Evolutionary conservation across 2,797 vertebrate species (phyloP), one percentile per base, ranked within the genome.

Genomic region (Menidia menidia): DNA sequence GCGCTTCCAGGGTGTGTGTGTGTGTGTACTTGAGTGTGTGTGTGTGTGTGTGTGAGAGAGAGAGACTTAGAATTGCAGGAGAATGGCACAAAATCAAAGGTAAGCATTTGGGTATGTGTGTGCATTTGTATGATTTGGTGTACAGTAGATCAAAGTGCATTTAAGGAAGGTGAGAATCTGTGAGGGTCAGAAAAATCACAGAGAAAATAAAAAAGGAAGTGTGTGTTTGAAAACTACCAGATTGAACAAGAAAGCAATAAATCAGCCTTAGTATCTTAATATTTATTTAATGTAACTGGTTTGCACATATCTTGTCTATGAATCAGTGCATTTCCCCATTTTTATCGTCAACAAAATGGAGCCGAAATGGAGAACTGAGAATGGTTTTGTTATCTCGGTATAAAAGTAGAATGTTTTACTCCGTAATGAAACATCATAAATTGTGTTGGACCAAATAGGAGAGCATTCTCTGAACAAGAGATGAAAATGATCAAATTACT

Each of bases 161-260:
- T 81, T 77, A 71, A 60, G 18, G 54, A 88, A 88, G 78, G 71
- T 88, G 77, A 82, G 77, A 72, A 72, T 75, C 64, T 84, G 79
- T 87, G 73, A 81, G 54, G 82, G 75, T 88, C 85, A 86, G 66
- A 70, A 51, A 73, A 86, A 80, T 88, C 75, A 86, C 82, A 89
- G 81, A 30, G 32, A 60, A 64, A 63, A 71, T 72, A 72, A 69
- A 64, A 79, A 74, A 85, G 83, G 86, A 89, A 85, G 81, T 67
- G 75, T 67, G 75, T 80, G 70, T 85, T 82, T 85, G 69, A 68
- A 71, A 81, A 70, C 81, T 73, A 54, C 63, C 64, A 6, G 13
- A 57, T 60, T 83, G 78, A 82, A 82, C 33, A 62, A 60, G 67
- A 75, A 72, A 68, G 57, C 63, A 72, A 77, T 87, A 84, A 84